A percentile compares a stretch with the other conserved stretches of the same genome.
Evolutionary conservation across 2,113 vertebrate species (phyloP).

Genomic region (Heterocephalus glaber): DNA sequence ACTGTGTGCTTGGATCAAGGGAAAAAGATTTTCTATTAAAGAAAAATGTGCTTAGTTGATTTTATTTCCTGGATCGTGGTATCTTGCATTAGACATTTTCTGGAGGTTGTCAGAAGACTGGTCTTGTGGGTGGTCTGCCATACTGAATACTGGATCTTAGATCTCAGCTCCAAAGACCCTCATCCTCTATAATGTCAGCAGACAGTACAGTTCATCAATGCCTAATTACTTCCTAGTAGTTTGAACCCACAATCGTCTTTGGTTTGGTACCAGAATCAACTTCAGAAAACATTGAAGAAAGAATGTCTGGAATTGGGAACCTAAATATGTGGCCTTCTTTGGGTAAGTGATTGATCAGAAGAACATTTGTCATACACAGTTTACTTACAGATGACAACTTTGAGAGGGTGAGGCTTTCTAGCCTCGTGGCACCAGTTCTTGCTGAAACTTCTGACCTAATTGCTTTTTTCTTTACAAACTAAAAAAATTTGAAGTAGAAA

Average conservation of each 20-base stretch:
- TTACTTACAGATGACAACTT: constrained; percentile 30
- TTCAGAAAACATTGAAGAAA: constrained; percentile 67
- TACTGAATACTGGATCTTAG: constrained; percentile 64
- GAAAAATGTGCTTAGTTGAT: constrained; percentile 1
- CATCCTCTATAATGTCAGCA: constrained; percentile 71
- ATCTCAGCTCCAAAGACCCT: constrained; percentile 53
- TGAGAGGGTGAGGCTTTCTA: neutral
- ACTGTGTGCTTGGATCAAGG: neutral
- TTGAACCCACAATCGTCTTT: constrained; percentile 74
- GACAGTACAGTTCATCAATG: constrained; percentile 78
- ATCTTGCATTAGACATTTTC: constrained; percentile 62
- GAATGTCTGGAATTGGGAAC: constrained; percentile 76
- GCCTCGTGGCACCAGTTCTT: neutral
- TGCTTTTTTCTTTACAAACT: neutral
- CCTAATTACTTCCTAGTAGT: constrained; percentile 77
- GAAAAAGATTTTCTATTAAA: constrained; percentile 37
- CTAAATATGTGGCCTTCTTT: constrained; percentile 66
- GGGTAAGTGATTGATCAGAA: constrained; percentile 55
- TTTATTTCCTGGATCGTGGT: constrained; percentile 54
- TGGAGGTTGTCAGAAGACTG: constrained; percentile 24
- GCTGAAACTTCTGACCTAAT: neutral
- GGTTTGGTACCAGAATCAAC: constrained; percentile 77
- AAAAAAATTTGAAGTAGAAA: constrained; percentile 12
- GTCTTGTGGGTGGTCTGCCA: constrained; percentile 76
- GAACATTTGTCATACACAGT: constrained; percentile 19